phyloP scores from a whole-genome alignment of 2,797 vertebrate species.

The Crocodylus rhombifer region DNA sequence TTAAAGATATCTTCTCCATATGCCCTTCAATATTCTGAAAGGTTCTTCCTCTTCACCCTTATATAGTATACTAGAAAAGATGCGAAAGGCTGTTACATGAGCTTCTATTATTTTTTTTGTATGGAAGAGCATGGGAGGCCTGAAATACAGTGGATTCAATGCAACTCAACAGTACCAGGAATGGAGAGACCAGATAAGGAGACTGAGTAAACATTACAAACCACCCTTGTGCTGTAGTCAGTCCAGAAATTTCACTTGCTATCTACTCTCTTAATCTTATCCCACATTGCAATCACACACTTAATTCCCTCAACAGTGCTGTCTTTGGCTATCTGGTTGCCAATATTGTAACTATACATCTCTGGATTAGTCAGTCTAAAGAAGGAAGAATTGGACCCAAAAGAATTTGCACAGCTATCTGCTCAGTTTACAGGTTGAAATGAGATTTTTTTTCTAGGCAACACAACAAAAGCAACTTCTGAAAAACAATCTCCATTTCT shows the following conservation, averaged over 20 bases:
- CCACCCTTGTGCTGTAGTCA: background rate
- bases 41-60: background rate
- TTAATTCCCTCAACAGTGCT: background rate
- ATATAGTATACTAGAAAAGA: background rate
- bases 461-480: background rate
- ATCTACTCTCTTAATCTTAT: background rate
- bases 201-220: background rate
- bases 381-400: background rate
- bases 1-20: background rate
- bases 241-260: background rate
- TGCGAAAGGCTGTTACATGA: background rate
- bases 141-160: background rate
- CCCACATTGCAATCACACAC: background rate
- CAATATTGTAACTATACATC: background rate
- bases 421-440: background rate
- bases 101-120: background rate
- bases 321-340: background rate
- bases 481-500: background rate
- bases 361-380: background rate
- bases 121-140: background rate
- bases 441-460: background rate
- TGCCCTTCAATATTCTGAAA: background rate
- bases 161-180: background rate
- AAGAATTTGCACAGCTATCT: background rate
- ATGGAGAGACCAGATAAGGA: background rate